Evolutionary conservation across 2,797 vertebrate genomes (phyloP).

Genomic region (Takifugu ocellatus): DNA sequence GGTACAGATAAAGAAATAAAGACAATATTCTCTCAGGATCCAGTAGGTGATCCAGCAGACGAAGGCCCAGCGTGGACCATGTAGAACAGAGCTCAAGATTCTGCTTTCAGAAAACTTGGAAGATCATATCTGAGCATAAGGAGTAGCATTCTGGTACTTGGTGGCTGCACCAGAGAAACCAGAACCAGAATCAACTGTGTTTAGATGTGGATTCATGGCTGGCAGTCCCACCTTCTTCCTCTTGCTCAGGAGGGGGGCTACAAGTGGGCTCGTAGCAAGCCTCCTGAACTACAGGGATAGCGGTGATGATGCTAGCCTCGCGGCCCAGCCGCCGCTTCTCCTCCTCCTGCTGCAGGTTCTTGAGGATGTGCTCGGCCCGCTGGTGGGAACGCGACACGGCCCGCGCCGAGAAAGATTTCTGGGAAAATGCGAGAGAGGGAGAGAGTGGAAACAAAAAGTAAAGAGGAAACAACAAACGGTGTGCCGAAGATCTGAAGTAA

Average conservation of each 20-base stretch:
- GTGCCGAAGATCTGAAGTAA: conserved; percentile 14
- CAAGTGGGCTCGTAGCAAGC: conserved; percentile 96
- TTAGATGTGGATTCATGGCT: background rate
- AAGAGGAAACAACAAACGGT: background rate
- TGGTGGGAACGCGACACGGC: conserved; percentile 98
- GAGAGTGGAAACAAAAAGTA: conserved; percentile 16
- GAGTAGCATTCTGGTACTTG: too few species aligned
- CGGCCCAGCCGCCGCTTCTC: conserved; percentile 93
- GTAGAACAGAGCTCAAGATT: too few species aligned
- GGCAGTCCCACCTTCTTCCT: conserved; percentile 89
- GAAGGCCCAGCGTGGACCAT: background rate
- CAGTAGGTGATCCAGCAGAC: too few species aligned
- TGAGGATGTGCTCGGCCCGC: conserved; percentile 95
- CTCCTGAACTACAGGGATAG: conserved; percentile 96
- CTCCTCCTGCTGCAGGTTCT: conserved; percentile 98
- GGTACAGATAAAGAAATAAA: background rate
- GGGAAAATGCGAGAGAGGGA: conserved; percentile 9
- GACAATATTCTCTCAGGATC: conserved; percentile 6
- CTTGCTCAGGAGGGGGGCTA: conserved; percentile 92
- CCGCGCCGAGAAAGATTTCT: conserved; percentile 98
- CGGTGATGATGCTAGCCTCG: conserved; percentile 97
- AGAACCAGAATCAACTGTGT: too few species aligned
- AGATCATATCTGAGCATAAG: too few species aligned
- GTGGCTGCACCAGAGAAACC: too few species aligned
- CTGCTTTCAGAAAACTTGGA: too few species aligned